Evolutionary conservation across 2,113 vertebrate genomes (phyloP).

Genomic region (Climacteris rufus): DNA sequence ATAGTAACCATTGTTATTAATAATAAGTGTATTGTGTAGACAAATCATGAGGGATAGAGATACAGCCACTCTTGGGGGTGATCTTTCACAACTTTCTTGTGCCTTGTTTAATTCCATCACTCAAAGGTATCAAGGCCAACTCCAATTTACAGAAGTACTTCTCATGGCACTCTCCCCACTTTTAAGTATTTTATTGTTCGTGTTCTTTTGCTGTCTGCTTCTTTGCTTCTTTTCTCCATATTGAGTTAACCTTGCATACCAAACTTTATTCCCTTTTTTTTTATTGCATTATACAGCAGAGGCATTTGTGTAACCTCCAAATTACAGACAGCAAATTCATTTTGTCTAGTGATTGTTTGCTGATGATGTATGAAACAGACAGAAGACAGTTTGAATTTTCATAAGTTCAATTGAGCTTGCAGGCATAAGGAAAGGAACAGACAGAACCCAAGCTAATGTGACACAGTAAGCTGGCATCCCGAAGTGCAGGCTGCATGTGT

Average conservation of each 20-base stretch:
- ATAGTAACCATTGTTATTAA: constrained; percentile 14
- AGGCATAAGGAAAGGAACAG: constrained; percentile 31
- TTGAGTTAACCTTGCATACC: constrained; percentile 45
- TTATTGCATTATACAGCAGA: constrained; percentile 4
- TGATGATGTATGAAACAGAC: constrained; percentile 59
- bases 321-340: constrained; percentile 55
- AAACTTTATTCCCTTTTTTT: constrained; percentile 1
- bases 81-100: constrained; percentile 11
- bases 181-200: constrained; percentile 6
- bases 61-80: background rate
- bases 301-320: constrained; percentile 26
- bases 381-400: constrained; percentile 66
- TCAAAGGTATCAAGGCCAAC: constrained; percentile 31
- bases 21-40: constrained; percentile 26
- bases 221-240: constrained; percentile 6
- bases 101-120: constrained; percentile 36
- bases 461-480: constrained; percentile 21
- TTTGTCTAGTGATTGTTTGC: constrained; percentile 63
- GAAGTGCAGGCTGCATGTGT: background rate
- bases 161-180: background rate
- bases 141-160: constrained; percentile 31
- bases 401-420: constrained; percentile 55
- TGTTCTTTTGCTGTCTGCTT: background rate
- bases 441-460: constrained; percentile 51
- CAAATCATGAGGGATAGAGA: background rate